Percentiles rank a stretch among this genome's conserved stretches.
These are phyloP conservation scores for Piaya cayana DNA, from an alignment of 2,113 vertebrate genomes.

Conservation along the genomic window DNA sequence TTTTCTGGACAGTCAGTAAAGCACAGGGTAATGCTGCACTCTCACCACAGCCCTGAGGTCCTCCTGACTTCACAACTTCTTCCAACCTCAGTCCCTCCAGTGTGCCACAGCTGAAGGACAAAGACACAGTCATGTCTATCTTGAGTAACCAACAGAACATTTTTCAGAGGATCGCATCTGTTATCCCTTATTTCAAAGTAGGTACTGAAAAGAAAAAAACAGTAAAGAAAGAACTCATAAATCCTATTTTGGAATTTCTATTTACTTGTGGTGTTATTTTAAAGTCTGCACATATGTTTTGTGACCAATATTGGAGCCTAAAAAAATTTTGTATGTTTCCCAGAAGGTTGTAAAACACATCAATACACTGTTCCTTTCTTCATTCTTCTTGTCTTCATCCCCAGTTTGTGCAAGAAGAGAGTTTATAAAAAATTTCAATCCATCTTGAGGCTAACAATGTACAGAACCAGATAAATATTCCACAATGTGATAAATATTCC, in stretches of 20 bases:
- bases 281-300: background rate
- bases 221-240: background rate
- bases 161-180: background rate
- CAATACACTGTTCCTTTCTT: background rate
- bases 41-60: background rate
- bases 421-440: constrained; percentile 46
- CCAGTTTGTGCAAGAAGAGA: background rate
- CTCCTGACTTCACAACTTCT: background rate
- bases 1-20: background rate
- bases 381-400: background rate
- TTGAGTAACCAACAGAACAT: background rate
- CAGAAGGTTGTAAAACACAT: background rate
- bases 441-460: constrained; percentile 52
- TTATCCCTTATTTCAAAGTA: background rate
- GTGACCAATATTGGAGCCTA: constrained; percentile 27
- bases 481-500: constrained; percentile 57
- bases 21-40: no score
- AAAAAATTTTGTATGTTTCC: background rate
- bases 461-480: constrained; percentile 59
- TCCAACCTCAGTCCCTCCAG: background rate
- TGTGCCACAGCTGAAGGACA: background rate
- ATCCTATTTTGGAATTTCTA: background rate
- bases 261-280: background rate
- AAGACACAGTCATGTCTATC: background rate
- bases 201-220: background rate